Evolutionary conservation across 92 coral and sea anemone species (phyloP).

Genomic region (Paragorgia papillata): DNA sequence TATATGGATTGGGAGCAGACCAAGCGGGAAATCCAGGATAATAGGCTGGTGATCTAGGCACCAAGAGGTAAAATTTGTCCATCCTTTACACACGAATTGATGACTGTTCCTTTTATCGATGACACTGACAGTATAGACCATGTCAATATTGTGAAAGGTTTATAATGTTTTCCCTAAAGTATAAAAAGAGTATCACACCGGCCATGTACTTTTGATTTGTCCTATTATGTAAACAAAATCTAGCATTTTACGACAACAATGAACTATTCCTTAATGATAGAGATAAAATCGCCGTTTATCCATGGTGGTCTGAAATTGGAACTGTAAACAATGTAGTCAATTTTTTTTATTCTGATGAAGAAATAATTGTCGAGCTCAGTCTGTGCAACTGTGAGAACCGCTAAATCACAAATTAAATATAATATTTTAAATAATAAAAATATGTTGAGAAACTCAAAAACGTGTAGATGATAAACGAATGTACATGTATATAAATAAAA

Average conservation of each 20-base stretch:
- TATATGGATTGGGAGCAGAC: background rate
- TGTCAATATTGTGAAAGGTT: constrained; percentile 20
- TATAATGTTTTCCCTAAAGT: constrained; percentile 10
- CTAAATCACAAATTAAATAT: no score
- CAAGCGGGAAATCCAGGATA: background rate
- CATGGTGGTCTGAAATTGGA: constrained; percentile 34
- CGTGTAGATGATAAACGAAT: no score
- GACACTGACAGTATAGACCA: no score
- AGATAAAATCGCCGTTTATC: constrained; percentile 5
- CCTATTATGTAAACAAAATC: constrained; percentile 20
- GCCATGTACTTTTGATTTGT: background rate
- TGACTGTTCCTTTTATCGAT: background rate
- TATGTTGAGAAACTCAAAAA: no score
- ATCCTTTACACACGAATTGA: constrained; percentile 5
- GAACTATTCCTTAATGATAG: background rate
- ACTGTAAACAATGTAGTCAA: constrained; percentile 12
- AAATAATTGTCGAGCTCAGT: no score
- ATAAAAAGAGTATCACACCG: constrained; percentile 9
- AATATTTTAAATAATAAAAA: no score
- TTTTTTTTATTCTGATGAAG: no score
- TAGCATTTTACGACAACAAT: background rate
- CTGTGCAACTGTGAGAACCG: no score
- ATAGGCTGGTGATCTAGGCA: background rate
- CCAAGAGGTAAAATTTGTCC: background rate
- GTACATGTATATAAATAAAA: no score